Percentiles rank a stretch among this genome's conserved stretches.
Conservation (phyloP, 2,797 vertebrate species). For the Danio kyathit region DNA sequence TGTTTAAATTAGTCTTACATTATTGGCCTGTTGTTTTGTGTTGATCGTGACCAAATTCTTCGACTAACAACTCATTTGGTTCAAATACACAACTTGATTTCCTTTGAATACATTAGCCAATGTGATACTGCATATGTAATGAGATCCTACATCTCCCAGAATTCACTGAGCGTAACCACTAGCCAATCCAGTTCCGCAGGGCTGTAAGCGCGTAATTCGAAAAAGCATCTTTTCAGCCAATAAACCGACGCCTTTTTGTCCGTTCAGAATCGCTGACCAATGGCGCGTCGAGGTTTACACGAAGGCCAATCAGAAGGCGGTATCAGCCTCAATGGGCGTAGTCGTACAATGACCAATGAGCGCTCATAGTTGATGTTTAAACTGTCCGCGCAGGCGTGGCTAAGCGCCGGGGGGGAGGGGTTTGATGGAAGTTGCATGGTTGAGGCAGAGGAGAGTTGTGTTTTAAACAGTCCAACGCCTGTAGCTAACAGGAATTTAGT, state of each 20-base stretch:
- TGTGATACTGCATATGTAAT: constrained; percentile 71
- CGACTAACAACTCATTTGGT: background rate
- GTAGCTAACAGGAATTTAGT: background rate
- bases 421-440: constrained; percentile 65
- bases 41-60: background rate
- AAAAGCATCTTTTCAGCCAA: constrained; percentile 75
- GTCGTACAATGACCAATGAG: constrained; percentile 64
- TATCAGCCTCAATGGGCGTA: constrained; percentile 34
- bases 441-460: constrained; percentile 70
- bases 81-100: background rate
- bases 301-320: constrained; percentile 63
- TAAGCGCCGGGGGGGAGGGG: constrained; percentile 68
- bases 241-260: constrained; percentile 49
- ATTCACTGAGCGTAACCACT: constrained; percentile 44
- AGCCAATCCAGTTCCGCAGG: constrained; percentile 65
- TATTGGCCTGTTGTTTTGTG: background rate
- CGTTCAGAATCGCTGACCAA: constrained; percentile 70
- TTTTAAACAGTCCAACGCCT: constrained; percentile 46
- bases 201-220: constrained; percentile 82
- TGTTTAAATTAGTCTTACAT: background rate
- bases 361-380: constrained; percentile 75
- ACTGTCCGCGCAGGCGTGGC: constrained; percentile 79
- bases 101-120: background rate
- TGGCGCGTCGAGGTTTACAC: background rate
- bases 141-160: constrained; percentile 71